Percentiles rank a stretch among this genome's conserved stretches.
phyloP scores from a whole-genome alignment of 2,888 invertebrate species.

The Cosmia trapezina region DNA sequence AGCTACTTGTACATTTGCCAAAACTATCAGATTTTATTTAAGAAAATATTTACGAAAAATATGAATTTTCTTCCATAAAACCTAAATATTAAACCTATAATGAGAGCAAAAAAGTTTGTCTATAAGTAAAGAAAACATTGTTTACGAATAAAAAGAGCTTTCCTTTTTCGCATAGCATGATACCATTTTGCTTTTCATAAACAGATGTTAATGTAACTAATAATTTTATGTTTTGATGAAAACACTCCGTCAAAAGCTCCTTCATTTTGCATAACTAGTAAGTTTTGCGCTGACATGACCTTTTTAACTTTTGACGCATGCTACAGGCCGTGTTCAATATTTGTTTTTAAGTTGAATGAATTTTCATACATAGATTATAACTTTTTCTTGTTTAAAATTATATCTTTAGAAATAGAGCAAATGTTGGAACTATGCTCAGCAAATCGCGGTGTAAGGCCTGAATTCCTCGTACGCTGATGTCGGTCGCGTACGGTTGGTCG shows the following conservation, averaged over 20 bases:
- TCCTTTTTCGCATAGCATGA: background rate
- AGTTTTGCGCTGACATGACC: background rate
- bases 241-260: conserved; percentile 30
- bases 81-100: background rate
- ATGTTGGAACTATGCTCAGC: background rate
- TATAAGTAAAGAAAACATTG: background rate
- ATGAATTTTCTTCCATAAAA: background rate
- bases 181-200: conserved; percentile 1
- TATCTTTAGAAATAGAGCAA: background rate
- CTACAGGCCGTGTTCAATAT: background rate
- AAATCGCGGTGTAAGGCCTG: background rate
- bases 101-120: background rate
- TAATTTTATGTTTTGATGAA: conserved; percentile 23
- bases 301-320: conserved; percentile 2
- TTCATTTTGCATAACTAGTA: background rate
- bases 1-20: too few relatives aligned
- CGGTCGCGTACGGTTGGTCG: too few relatives aligned
- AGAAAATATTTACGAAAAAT: too few relatives aligned
- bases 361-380: background rate
- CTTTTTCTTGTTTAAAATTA: background rate
- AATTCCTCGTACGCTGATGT: too few relatives aligned
- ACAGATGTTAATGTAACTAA: conserved; percentile 1
- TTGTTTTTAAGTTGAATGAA: background rate
- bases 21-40: too few relatives aligned
- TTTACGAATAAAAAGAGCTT: background rate